Percentiles rank a stretch among this genome's conserved stretches.
These are phyloP conservation scores for Atractosteus spatula DNA, from an alignment of 2,113 vertebrate species.

Conservation along the genomic window DNA sequence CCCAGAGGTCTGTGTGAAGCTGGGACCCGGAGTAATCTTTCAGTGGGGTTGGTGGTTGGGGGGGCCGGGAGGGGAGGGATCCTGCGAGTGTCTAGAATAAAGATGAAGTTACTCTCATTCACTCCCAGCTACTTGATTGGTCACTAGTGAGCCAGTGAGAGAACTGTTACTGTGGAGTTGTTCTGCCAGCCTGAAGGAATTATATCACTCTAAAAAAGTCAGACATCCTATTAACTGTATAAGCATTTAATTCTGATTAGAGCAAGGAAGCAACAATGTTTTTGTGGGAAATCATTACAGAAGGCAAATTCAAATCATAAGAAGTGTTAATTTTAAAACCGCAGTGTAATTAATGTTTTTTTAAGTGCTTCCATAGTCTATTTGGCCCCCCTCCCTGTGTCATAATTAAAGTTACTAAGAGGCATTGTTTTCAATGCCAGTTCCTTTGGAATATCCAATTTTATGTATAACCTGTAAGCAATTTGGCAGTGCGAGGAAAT, in stretches of 20 bases:
- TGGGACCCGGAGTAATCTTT: too few species aligned
- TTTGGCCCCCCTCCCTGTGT: slow-evolving; percentile 36
- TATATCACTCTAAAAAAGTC: slow-evolving; percentile 18
- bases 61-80: too few species aligned
- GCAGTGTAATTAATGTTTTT: slow-evolving; percentile 46
- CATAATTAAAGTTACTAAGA: slow-evolving; percentile 52
- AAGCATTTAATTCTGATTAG: slow-evolving; percentile 24
- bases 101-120: too few species aligned
- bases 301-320: slow-evolving; percentile 36
- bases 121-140: too few species aligned
- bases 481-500: slow-evolving; percentile 46
- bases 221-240: slow-evolving; percentile 19
- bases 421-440: slow-evolving; percentile 55
- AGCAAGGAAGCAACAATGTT: slow-evolving; percentile 33
- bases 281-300: slow-evolving; percentile 27
- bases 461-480: slow-evolving; percentile 47
- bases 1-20: too few species aligned
- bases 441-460: slow-evolving; percentile 51
- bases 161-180: background rate
- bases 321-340: slow-evolving; percentile 40
- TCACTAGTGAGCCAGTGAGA: too few species aligned
- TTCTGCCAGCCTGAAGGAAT: background rate
- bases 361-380: slow-evolving; percentile 35
- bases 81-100: slow-evolving; percentile 37
- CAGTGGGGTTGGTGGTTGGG: too few species aligned